Evolutionary conservation across 2,797 vertebrate species (phyloP).

Genomic region (Anguilla obscura): DNA sequence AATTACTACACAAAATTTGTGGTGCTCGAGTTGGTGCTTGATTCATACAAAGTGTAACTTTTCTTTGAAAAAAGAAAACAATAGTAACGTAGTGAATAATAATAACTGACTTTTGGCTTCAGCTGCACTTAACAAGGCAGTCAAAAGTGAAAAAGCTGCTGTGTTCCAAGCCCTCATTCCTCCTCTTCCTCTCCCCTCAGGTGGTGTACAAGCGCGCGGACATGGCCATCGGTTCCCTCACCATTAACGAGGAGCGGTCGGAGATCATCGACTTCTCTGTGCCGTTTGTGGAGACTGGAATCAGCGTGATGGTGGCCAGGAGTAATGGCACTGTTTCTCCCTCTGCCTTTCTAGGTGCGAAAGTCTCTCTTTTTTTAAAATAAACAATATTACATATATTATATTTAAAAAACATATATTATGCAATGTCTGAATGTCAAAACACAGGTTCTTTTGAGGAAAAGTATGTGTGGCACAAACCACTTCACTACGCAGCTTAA

Average conservation of each 20-base stretch:
- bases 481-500: not conserved
- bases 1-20: not conserved
- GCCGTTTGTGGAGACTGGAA: constrained; percentile 96
- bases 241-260: constrained; percentile 96
- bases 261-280: constrained; percentile 98
- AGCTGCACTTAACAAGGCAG: not conserved
- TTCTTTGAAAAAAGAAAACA: constrained; percentile 4
- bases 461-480: not conserved
- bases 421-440: not conserved
- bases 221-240: constrained; percentile 98
- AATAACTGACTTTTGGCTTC: not conserved
- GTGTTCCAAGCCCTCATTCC: not conserved
- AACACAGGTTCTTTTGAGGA: not conserved
- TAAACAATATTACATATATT: no score
- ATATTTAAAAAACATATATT: not conserved
- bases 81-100: not conserved
- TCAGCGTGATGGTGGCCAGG: constrained; percentile 96
- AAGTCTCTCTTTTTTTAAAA: not conserved
- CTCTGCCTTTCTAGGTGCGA: constrained; percentile 92
- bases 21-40: not conserved
- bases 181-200: constrained; percentile 60
- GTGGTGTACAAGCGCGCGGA: constrained; percentile 94
- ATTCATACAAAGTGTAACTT: not conserved
- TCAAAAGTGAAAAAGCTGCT: not conserved
- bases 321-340: constrained; percentile 97